Evolutionary conservation across 1,140 invertebrate genomes (phyloP).

Genomic region (Belonocnema kinseyi): DNA sequence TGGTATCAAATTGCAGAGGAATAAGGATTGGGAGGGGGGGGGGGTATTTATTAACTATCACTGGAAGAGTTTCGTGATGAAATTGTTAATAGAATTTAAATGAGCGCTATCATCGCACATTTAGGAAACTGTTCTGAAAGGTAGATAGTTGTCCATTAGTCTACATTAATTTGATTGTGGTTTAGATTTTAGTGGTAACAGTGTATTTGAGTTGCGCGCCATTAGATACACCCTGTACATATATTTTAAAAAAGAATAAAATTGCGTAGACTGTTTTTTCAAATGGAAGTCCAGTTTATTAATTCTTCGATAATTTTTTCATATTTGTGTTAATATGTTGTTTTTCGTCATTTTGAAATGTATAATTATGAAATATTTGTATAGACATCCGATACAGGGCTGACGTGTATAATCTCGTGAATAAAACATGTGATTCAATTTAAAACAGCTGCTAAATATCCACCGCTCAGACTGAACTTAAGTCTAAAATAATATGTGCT

Average conservation of each 20-base stretch:
- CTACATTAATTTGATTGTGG: neutral
- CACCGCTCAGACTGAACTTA: neutral
- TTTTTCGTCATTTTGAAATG: neutral
- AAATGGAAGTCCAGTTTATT: neutral
- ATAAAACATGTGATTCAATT: conserved; percentile 27
- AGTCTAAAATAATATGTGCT: neutral
- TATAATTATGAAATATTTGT: conserved; percentile 23
- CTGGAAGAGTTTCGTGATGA: neutral
- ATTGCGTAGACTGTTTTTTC: conserved; percentile 18
- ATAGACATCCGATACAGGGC: conserved; percentile 6
- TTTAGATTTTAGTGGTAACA: conserved; percentile 14
- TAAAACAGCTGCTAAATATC: conserved; percentile 24
- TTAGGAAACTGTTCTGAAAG: neutral
- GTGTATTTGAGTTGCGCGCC: conserved; percentile 9
- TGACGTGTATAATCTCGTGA: conserved; percentile 30
- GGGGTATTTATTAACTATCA: no score
- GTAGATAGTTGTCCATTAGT: neutral
- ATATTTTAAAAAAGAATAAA: conserved; percentile 22
- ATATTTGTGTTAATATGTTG: neutral
- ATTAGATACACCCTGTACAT: conserved; percentile 28
- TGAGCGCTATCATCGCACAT: neutral
- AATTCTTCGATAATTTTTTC: neutral
- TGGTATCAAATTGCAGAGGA: no score
- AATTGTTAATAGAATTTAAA: conserved; percentile 9
- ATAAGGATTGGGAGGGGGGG: no score